Evolutionary conservation across 2,797 vertebrate genomes (phyloP).

Genomic region (Pelochelys cantorii): DNA sequence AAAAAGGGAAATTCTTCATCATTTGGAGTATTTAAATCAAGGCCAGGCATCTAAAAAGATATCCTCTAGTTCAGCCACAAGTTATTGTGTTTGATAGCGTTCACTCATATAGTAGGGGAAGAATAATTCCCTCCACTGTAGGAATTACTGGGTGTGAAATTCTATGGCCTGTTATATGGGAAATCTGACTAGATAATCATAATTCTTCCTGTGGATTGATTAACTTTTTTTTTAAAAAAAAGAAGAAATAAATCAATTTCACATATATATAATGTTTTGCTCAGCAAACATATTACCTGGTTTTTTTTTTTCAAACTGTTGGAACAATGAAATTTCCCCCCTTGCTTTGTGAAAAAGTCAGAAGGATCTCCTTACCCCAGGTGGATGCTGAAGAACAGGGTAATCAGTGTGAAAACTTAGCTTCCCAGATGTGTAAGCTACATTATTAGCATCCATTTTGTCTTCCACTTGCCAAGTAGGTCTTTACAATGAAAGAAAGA

Average conservation of each 20-base stretch:
- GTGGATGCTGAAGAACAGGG: slow-evolving; percentile 90
- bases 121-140: neutral
- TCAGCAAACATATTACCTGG: neutral
- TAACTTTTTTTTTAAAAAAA: neutral
- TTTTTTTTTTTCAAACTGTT: neutral
- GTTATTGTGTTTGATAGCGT: neutral
- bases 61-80: neutral
- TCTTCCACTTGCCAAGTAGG: slow-evolving; percentile 97
- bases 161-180: neutral
- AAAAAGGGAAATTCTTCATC: neutral
- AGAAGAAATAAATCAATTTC: neutral
- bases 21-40: neutral
- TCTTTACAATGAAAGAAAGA: slow-evolving; percentile 79
- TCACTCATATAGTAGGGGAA: neutral
- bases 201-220: neutral
- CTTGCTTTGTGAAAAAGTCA: neutral
- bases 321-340: neutral
- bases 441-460: slow-evolving; percentile 92
- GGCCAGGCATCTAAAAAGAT: neutral
- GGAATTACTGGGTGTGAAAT: neutral
- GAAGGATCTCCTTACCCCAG: slow-evolving; percentile 88
- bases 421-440: slow-evolving; percentile 92
- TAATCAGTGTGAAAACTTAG: slow-evolving; percentile 95
- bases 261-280: neutral
- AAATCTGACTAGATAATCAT: neutral